Evolutionary conservation across 2,888 invertebrate species (phyloP).

Genomic region (Epirrhoe tristata): DNA sequence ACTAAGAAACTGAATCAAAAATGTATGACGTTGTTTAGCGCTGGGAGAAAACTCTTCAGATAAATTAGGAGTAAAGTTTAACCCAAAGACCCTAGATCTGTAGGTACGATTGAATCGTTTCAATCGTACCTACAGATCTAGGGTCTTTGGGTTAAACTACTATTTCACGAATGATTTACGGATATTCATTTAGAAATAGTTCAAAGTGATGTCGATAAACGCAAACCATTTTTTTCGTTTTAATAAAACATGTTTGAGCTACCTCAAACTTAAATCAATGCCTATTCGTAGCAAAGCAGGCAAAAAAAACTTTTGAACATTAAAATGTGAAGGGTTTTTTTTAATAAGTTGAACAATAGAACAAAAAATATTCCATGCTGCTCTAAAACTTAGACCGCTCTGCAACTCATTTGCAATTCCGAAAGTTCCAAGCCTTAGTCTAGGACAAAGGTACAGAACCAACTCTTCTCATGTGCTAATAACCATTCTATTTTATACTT

Average conservation of each 20-base stretch:
- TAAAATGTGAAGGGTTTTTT: no score
- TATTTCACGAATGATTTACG: no score
- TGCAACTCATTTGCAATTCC: conserved; percentile 48
- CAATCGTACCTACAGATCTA: no score
- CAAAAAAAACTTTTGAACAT: no score
- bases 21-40: conserved; percentile 29
- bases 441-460: conserved; percentile 13
- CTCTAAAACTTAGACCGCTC: conserved; percentile 24
- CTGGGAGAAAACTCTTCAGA: conserved; percentile 27
- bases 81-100: conserved; percentile 24
- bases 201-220: no score
- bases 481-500: not conserved
- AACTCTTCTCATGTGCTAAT: conserved; percentile 26
- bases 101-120: no score
- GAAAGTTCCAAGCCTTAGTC: conserved; percentile 44
- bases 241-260: no score
- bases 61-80: conserved; percentile 37
- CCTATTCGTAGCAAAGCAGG: no score
- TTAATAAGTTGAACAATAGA: not conserved
- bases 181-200: no score
- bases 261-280: no score
- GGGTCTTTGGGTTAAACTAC: no score
- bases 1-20: conserved; percentile 27
- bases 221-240: no score
- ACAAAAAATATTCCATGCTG: not conserved